Evolutionary conservation across 2,113 vertebrate genomes (phyloP), one percentile per base, ranked within the genome.

Genomic region (Psilopogon haemacephalus): DNA sequence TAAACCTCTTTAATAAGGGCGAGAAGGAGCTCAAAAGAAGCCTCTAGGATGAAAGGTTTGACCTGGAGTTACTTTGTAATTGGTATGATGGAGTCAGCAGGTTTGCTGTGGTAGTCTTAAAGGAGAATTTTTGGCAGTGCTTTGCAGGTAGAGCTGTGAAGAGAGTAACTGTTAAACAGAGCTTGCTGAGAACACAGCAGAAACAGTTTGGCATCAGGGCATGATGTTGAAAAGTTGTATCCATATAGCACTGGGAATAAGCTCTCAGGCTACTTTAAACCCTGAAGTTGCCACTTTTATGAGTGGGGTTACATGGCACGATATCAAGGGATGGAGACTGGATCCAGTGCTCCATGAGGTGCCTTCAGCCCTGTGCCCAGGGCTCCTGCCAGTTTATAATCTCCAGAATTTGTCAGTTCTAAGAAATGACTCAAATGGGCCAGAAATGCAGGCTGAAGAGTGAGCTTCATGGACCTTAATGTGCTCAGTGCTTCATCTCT

Each of bases 1-100:
- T 96, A 96, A 96, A 97, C 92, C 96, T 95, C 82, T 90, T 93
- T 96, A 96, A 93, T 96, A 94, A 95, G 91, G 73, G 60, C 54
- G 72, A 88, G 82, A 73, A 88, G 83, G 72, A 91, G 90, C 91
- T 96, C 92, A 89, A 89, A 72, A 91, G 81, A 91, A 84, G 89
- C 93, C 81, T 86, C 78, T 88, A 26, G 94, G 90, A 96, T 97
- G 92, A 96, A 95, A 92, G 76, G 82, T 93, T 82, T 95, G 93
- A 94, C 90, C 93, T 94, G 90, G 91, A 95, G 90, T 95, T 90
- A 84, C 84, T 95, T 91, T 86, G 81, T n/a, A 93, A 92, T 92
- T 93, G 91, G 58, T 95, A 44, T 94, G 95, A 93, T 78, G 70
- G 55, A 95, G 76, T 96, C 88, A 94, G 93, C 86, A 95, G 84